phyloP scores from a whole-genome alignment of 2,113 vertebrate genomes.

The Clarias magur region DNA sequence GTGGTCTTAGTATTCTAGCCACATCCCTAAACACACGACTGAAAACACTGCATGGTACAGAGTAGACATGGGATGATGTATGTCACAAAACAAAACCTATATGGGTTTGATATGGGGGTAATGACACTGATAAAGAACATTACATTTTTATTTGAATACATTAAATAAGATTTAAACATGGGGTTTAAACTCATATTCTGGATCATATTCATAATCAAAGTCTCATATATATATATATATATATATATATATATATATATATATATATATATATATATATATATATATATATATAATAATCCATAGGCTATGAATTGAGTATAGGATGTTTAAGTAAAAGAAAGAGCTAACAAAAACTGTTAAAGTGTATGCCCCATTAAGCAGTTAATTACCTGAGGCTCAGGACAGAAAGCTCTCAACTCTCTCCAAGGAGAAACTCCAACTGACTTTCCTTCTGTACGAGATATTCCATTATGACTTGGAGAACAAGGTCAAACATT shows the following conservation, averaged over 20 bases:
- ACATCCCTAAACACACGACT: slow-evolving; percentile 43
- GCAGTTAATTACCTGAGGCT: slow-evolving; percentile 58
- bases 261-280: background rate
- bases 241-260: background rate
- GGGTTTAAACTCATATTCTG: background rate
- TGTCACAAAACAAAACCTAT: background rate
- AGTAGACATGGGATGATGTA: slow-evolving; percentile 26
- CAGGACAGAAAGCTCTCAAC: slow-evolving; percentile 43
- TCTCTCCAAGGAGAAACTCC: slow-evolving; percentile 39
- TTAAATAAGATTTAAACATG: background rate
- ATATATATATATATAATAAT: background rate
- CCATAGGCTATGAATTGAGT: background rate
- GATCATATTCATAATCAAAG: background rate
- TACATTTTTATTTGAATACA: background rate
- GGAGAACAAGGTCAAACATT: slow-evolving; percentile 25
- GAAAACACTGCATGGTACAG: slow-evolving; percentile 57
- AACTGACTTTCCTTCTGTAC: slow-evolving; percentile 13
- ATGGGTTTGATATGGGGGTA: background rate
- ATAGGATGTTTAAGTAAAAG: background rate
- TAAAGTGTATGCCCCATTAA: background rate
- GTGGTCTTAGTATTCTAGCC: slow-evolving; percentile 58
- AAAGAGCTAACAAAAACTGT: background rate
- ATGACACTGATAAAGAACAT: background rate
- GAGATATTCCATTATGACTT: slow-evolving; percentile 19
- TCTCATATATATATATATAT: background rate